These are phyloP conservation scores for Autographa pulchrina DNA, from an alignment of 2,888 invertebrate genomes.

Conservation along the genomic window DNA sequence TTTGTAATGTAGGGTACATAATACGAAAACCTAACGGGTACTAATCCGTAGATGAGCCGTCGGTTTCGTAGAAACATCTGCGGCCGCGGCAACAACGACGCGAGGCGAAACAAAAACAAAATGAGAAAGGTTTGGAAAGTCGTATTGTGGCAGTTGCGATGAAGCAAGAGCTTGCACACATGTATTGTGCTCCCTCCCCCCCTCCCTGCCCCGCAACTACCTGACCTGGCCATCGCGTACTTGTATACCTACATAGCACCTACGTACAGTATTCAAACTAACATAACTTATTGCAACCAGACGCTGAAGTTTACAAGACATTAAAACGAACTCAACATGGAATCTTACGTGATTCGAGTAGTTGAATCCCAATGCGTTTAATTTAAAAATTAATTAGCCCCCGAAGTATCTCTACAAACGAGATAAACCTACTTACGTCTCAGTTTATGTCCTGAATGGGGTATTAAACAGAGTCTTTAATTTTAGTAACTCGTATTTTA, in stretches of 20 bases:
- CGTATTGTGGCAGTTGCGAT: constrained; percentile 83
- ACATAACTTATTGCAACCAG: constrained; percentile 15
- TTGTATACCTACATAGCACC: constrained; percentile 19
- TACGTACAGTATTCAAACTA: constrained; percentile 12
- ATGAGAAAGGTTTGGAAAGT: constrained; percentile 87
- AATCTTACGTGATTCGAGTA: constrained; percentile 31
- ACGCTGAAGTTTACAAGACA: constrained; percentile 2
- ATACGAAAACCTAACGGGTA: constrained; percentile 83
- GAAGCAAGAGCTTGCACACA: constrained; percentile 67
- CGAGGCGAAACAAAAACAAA: constrained; percentile 85
- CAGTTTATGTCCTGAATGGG: constrained; percentile 71
- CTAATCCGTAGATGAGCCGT: constrained; percentile 87
- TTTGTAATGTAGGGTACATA: constrained; percentile 78
- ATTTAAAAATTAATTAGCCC: constrained; percentile 56
- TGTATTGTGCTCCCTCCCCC: constrained; percentile 59
- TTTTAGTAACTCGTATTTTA: constrained; percentile 78
- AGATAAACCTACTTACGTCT: constrained; percentile 69
- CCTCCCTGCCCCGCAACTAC: constrained; percentile 17
- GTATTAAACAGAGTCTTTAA: constrained; percentile 77
- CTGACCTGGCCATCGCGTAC: constrained; percentile 35
- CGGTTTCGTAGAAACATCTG: constrained; percentile 83
- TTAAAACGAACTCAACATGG: constrained; percentile 1
- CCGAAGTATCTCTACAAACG: constrained; percentile 58
- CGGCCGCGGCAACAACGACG: constrained; percentile 75
- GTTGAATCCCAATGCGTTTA: constrained; percentile 27